Evolutionary conservation across 2,113 vertebrate species (phyloP).

Genomic region (Condylura cristata): DNA sequence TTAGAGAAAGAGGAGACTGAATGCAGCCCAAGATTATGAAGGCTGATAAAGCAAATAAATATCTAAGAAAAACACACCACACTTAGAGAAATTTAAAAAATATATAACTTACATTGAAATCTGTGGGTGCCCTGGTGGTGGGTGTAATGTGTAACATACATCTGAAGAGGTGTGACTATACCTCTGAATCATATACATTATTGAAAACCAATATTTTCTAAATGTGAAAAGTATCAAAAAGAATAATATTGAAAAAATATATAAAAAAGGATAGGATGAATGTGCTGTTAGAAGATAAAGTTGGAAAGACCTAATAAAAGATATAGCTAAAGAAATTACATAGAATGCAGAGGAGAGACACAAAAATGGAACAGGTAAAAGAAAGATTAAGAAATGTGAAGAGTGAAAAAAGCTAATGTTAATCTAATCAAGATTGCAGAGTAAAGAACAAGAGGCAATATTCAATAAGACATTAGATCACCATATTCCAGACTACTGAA

Average conservation of each 20-base stretch:
- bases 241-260: no score
- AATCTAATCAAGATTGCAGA: background rate
- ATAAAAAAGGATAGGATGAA: background rate
- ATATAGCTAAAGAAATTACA: background rate
- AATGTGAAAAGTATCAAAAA: no score
- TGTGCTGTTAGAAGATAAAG: conserved; percentile 9
- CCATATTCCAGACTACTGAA: background rate
- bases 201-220: no score
- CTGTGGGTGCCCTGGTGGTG: background rate
- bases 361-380: background rate
- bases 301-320: background rate
- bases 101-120: background rate
- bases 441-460: background rate
- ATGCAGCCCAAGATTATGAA: background rate
- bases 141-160: no score
- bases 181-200: no score
- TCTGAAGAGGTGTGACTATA: no score
- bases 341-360: background rate
- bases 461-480: background rate
- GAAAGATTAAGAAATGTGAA: background rate
- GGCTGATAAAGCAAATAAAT: background rate
- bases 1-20: background rate
- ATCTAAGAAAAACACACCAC: background rate
- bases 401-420: background rate
- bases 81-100: background rate